Conservation (phyloP, 30 jellyfish, hydroid and myxozoan species). For the Turritopsis dohrnii region DNA sequence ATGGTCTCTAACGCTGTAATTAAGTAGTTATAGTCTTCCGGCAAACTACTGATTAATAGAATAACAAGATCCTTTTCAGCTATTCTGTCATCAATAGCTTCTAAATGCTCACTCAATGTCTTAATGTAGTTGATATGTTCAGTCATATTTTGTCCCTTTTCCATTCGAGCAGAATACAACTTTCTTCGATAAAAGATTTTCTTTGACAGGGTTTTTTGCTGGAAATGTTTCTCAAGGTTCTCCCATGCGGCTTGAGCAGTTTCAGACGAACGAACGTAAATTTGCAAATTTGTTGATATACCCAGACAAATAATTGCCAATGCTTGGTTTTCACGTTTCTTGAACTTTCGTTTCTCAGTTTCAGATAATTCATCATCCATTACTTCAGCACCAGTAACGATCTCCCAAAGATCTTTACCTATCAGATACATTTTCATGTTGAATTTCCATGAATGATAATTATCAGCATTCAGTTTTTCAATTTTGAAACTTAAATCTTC, state of each 20-base stretch:
- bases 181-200: constrained; percentile 46
- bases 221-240: constrained; percentile 44
- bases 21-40: constrained; percentile 31
- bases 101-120: constrained; percentile 39
- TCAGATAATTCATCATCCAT: too few species aligned
- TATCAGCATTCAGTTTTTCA: too few species aligned
- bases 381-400: too few species aligned
- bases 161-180: constrained; percentile 42
- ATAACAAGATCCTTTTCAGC: constrained; percentile 39
- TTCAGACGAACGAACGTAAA: constrained; percentile 50
- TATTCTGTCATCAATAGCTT: constrained; percentile 38
- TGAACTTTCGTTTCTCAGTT: too few species aligned
- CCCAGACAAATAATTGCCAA: too few species aligned
- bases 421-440: too few species aligned
- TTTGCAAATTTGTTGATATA: too few species aligned
- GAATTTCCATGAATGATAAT: too few species aligned
- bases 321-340: too few species aligned
- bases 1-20: constrained; percentile 53
- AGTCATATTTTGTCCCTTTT: constrained; percentile 33
- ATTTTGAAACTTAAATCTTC: too few species aligned
- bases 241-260: constrained; percentile 69
- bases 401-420: too few species aligned
- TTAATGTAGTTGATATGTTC: constrained; percentile 44
- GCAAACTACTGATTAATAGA: constrained; percentile 30
- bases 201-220: constrained; percentile 40